phyloP scores from a whole-genome alignment of 2,888 invertebrate genomes.

The Pseudococcus longispinus region DNA sequence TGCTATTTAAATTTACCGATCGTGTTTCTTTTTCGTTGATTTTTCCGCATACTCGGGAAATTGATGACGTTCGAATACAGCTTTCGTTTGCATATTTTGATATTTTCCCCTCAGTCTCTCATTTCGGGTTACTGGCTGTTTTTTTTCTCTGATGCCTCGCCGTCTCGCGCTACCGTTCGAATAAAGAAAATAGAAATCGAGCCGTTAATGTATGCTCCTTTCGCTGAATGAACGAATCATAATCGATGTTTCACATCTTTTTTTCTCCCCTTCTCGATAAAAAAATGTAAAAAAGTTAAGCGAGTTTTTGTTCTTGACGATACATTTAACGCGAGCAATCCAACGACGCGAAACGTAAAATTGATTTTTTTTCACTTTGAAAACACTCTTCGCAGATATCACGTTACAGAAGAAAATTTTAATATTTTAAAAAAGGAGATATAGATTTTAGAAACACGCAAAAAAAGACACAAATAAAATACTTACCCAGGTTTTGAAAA shows the following conservation, averaged over 20 bases:
- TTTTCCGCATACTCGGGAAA: constrained; percentile 10
- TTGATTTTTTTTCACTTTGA: neutral
- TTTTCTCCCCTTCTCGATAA: neutral
- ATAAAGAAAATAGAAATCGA: constrained; percentile 7
- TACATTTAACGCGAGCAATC: neutral
- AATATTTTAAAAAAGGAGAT: neutral
- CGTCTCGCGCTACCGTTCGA: neutral
- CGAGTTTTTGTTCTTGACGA: neutral
- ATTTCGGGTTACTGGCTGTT: neutral
- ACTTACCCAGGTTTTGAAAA: neutral
- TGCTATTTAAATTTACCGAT: constrained; percentile 39
- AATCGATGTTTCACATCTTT: neutral
- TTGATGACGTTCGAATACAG: constrained; percentile 20
- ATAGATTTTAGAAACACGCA: neutral
- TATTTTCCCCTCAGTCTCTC: neutral
- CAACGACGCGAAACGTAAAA: neutral
- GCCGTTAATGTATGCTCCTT: neutral
- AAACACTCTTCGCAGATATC: neutral
- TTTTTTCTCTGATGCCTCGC: neutral
- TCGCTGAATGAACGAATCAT: neutral
- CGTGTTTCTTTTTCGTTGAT: constrained; percentile 24
- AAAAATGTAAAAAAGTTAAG: neutral
- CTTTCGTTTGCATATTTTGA: constrained; percentile 44
- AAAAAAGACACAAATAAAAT: neutral
- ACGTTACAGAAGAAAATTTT: neutral